Evolutionary conservation across 92 coral and sea anemone genomes (phyloP).

Genomic region (Phymanthus crucifer): DNA sequence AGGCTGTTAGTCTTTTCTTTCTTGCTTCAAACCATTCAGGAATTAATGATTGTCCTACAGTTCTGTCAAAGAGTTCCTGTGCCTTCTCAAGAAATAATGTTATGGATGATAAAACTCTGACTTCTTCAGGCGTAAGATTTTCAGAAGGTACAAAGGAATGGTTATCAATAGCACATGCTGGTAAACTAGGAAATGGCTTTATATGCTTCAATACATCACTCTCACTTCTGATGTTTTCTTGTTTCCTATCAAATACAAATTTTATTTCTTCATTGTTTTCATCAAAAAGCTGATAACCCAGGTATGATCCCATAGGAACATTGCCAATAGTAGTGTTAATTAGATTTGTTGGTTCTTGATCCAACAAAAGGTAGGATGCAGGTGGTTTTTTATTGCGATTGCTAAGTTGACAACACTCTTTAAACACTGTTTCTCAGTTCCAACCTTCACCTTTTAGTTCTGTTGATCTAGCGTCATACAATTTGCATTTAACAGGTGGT

Average conservation of each 20-base stretch:
- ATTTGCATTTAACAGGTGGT: slow-evolving; percentile 41
- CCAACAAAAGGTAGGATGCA: slow-evolving; percentile 41
- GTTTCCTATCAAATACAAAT: slow-evolving; percentile 19
- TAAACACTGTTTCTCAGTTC: slow-evolving; percentile 33
- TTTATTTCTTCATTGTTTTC: slow-evolving; percentile 4
- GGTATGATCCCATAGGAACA: slow-evolving; percentile 41
- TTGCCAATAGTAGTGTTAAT: slow-evolving; percentile 47
- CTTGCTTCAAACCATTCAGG: slow-evolving; percentile 33
- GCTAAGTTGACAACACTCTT: slow-evolving; percentile 18
- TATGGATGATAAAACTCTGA: neutral
- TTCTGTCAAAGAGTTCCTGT: slow-evolving; percentile 4
- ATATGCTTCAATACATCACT: slow-evolving; percentile 4
- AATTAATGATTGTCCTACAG: slow-evolving; percentile 26
- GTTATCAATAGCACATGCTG: slow-evolving; percentile 6
- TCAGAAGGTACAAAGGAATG: slow-evolving; percentile 21
- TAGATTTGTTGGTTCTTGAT: slow-evolving; percentile 28
- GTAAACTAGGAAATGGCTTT: slow-evolving; percentile 31
- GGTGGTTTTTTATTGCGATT: slow-evolving; percentile 32
- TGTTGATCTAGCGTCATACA: slow-evolving; percentile 52
- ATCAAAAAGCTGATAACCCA: slow-evolving; percentile 46
- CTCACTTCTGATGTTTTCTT: slow-evolving; percentile 15
- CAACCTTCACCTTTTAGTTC: slow-evolving; percentile 26
- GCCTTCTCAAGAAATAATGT: neutral
- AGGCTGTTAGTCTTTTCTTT: slow-evolving; percentile 45
- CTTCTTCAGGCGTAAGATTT: neutral